Evolutionary conservation across 2,888 invertebrate species (phyloP).

Genomic region (Eledona agricola): DNA sequence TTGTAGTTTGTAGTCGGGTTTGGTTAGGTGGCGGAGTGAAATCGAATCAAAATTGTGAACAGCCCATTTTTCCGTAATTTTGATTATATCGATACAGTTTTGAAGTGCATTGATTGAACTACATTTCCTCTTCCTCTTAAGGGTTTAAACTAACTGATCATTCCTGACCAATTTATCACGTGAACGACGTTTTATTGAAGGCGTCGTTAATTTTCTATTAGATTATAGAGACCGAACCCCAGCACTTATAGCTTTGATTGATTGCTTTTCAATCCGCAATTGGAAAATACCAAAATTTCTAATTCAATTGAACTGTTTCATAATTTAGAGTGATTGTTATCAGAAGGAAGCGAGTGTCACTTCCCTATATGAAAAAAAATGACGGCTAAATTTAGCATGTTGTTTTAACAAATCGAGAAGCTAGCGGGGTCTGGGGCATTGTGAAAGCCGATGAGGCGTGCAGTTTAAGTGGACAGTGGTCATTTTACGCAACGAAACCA

Average conservation of each 20-base stretch:
- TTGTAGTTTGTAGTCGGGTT: too few species aligned
- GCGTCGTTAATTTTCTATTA: constrained; percentile 54
- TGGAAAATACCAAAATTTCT: constrained; percentile 43
- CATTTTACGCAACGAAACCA: constrained; percentile 54
- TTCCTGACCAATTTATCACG: constrained; percentile 56
- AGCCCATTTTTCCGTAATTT: too few species aligned
- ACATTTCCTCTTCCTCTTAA: too few species aligned
- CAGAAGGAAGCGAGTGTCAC: too few species aligned
- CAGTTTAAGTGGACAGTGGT: constrained; percentile 54
- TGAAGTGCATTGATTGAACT: too few species aligned
- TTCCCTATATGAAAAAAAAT: too few species aligned
- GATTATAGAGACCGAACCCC: constrained; percentile 48
- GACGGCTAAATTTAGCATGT: constrained; percentile 3
- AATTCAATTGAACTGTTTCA: constrained; percentile 44
- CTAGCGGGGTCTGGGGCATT: not conserved
- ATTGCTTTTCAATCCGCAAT: constrained; percentile 54
- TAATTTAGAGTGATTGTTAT: constrained; percentile 44
- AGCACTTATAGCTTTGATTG: constrained; percentile 53
- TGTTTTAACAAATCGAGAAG: constrained; percentile 24
- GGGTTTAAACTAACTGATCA: constrained; percentile 57
- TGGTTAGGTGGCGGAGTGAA: too few species aligned
- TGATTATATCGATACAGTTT: too few species aligned
- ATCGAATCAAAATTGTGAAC: not conserved
- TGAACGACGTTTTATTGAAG: constrained; percentile 51
- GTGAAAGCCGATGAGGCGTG: constrained; percentile 2